Evolutionary conservation across 2,888 invertebrate species (phyloP), one percentile per base, ranked within the genome.

Genomic region (Phorcus lineatus): DNA sequence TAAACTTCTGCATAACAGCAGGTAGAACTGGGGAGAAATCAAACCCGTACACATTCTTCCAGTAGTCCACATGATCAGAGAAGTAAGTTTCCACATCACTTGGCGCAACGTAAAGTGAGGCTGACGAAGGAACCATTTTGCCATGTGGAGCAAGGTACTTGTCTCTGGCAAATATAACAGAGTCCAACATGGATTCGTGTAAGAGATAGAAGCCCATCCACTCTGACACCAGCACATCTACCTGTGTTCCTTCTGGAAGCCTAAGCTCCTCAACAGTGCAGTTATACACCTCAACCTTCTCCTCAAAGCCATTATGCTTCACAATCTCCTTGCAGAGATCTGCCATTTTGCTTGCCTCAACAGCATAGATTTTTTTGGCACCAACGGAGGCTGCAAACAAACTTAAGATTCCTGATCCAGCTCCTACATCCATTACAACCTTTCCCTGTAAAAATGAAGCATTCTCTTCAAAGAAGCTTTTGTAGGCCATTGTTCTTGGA

Each of bases 341-440:
- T 11, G 88, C 88, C 40, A 91, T 86, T 31, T 81, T 82, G 81
- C 92, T 92, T 2, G 91, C 92, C 82, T 93, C 93, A 4, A 92
- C 87, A 28, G 92, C 92, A 82, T 89, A 92, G 0, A 93, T 92
- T 80, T 87, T 88, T 62, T 87, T 89, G 6, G 92, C 93, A 19
- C 92, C 92, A 67, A 79, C 82, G 40, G 82, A 75, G 0, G 92
- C 93, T 22, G 91, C 92, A 87, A 92, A 92, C 67, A 92, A 80
- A 0, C 92, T 91, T 66, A 93, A 83, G 70, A 93, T 91, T 4
- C 92, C 93, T 19, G 91, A 90, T 9, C 93, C 93, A 9, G 92
- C 91, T 7, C 92, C 93, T 11, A 93, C 92, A 87, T 93, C 92
- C 94, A 98, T 94, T 0, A 93, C 92, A 40, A 91, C 83, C 80